Conservation (phyloP, 2,888 invertebrate species). For the Aspidiotus destructor region DNA sequence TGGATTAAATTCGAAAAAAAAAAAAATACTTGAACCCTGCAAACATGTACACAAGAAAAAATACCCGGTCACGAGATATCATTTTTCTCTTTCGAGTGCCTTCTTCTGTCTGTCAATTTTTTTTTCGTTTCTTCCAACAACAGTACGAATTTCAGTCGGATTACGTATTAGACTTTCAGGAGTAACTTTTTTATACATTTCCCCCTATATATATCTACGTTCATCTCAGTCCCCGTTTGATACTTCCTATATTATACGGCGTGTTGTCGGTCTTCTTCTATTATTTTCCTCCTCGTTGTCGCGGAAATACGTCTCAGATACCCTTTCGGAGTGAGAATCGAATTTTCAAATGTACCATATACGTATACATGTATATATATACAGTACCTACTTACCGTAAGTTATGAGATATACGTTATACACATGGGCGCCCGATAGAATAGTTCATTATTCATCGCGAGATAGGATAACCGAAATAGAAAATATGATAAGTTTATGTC, state of each 20-base stretch:
- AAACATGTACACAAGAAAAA: not conserved
- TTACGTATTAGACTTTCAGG: conserved; percentile 26
- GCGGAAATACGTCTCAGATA: not conserved
- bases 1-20: conserved; percentile 9
- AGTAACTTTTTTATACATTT: conserved; percentile 23
- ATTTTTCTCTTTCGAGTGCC: conserved; percentile 21
- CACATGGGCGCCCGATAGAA: conserved; percentile 29
- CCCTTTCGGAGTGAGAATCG: conserved; percentile 22
- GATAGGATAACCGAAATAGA: conserved; percentile 33
- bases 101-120: conserved; percentile 7
- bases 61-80: conserved; percentile 1
- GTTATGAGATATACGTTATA: not conserved
- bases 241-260: not conserved
- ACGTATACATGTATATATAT: too few species aligned
- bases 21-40: too few species aligned
- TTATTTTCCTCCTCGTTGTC: conserved; percentile 1
- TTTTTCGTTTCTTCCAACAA: conserved; percentile 3
- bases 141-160: conserved; percentile 11
- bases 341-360: conserved; percentile 23
- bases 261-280: not conserved
- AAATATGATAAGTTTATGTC: conserved; percentile 33
- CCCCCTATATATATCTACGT: too few species aligned
- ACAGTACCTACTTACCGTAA: too few species aligned
- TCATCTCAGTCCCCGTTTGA: not conserved
- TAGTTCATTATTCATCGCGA: conserved; percentile 31